Evolutionary conservation across 2,888 invertebrate genomes (phyloP), one percentile per base, ranked within the genome.

Genomic region (Pherbina coryleti): DNA sequence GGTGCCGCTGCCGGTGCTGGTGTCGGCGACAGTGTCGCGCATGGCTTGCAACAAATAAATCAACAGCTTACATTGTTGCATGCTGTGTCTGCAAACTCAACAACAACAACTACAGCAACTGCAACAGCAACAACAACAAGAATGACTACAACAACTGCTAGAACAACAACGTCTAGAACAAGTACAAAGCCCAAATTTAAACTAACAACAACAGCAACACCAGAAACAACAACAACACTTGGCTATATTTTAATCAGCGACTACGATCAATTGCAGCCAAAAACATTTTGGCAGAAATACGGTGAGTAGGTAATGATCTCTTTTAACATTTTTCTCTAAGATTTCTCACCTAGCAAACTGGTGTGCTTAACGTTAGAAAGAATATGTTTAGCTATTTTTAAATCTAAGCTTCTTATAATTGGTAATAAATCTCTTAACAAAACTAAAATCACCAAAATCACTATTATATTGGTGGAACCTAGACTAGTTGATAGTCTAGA

Each of bases 241-340:
- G 85, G 86, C 79, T 84, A 84, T 66, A 84, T 87, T 81, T 81
- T 87, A 74, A 86, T 85, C 70, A 86, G 85, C 17, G 87, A 86
- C 55, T 86, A 87, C 79, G 85, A 84, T 78, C 78, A 67, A 17
- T 67, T 78, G 78, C 75, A 78, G 77, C 76, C 76, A 66, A 82
- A 70, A 49, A 84, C 79, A 57, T 79, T 79, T 66, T 86, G 85
- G 85, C 86, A 85, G 81, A 86, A 86, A 85, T 86, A 86, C 85
- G 88, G 89, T 88, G 85, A 89, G 89, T 88, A 85, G 83, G 84
- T 86, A 86, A 85, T 84, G 83, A 81, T 82, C 73, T 62, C 71
- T 76, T 34, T 73, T 75, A 37, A 37, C 44, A 11, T 44, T 44
- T 44, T 37, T 37, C 8, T 37, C 37, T 44, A 44, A 44, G 11